Conservation (phyloP, 2,888 invertebrate species). For the Actias luna region DNA sequence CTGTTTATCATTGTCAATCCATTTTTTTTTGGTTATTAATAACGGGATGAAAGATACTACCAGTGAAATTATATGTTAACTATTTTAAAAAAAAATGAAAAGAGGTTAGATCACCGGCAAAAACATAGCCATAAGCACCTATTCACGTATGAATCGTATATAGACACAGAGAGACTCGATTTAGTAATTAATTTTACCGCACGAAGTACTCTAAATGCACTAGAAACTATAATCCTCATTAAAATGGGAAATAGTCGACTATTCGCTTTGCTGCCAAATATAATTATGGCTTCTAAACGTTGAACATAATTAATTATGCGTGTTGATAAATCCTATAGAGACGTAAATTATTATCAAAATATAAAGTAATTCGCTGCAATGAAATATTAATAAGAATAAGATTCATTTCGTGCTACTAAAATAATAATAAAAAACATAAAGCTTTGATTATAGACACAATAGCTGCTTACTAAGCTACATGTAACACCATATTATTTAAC, state of each 20-base stretch:
- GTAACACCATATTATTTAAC: too few relatives aligned
- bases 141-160: conserved; percentile 62
- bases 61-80: too few relatives aligned
- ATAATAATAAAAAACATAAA: too few relatives aligned
- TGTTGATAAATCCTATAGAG: conserved; percentile 53
- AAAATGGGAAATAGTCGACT: conserved; percentile 76
- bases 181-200: conserved; percentile 80
- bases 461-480: too few relatives aligned
- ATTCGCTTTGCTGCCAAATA: conserved; percentile 74
- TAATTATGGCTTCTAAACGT: conserved; percentile 76
- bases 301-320: conserved; percentile 60
- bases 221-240: conserved; percentile 80
- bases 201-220: conserved; percentile 78
- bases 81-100: too few relatives aligned
- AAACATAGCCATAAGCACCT: conserved; percentile 32
- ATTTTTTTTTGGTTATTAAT: too few relatives aligned
- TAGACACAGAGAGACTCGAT: conserved; percentile 68
- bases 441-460: too few relatives aligned
- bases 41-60: too few relatives aligned
- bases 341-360: conserved; percentile 19
- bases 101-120: conserved; percentile 34
- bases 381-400: background rate
- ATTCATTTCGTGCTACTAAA: background rate
- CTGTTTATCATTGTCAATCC: too few relatives aligned
- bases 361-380: background rate